Conservation (phyloP, 2,797 vertebrate genomes). For the Megaceryle alcyon region DNA sequence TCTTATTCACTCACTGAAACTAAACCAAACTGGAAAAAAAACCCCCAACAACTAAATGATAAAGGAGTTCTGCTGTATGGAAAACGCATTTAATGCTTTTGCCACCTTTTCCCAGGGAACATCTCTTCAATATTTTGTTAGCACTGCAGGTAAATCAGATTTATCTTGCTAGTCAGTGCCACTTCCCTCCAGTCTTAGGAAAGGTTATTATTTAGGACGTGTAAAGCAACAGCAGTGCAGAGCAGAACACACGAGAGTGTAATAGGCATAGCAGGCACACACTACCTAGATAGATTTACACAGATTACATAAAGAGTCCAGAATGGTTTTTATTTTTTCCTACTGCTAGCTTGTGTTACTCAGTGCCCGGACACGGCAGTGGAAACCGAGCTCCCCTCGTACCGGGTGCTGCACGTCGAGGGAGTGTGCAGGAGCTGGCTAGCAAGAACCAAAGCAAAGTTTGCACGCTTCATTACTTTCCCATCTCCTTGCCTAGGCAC, state of each 20-base stretch:
- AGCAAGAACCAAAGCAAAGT: neutral
- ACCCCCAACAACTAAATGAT: neutral
- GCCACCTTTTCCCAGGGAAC: neutral
- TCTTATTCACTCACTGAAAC: conserved; percentile 20
- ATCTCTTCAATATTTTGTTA: neutral
- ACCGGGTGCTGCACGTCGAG: neutral
- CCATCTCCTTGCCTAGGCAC: neutral
- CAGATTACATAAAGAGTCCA: neutral
- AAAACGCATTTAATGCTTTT: neutral
- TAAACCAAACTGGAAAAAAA: neutral
- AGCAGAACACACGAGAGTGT: neutral
- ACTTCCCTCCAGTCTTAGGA: neutral
- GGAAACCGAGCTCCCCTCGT: neutral
- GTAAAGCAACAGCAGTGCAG: neutral
- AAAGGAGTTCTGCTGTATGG: neutral
- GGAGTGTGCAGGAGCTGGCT: neutral
- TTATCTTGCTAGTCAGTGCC: neutral
- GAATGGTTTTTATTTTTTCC: neutral
- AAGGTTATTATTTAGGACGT: neutral
- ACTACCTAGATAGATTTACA: neutral
- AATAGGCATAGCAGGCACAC: neutral
- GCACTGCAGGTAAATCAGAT: neutral
- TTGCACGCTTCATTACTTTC: neutral
- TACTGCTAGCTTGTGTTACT: neutral
- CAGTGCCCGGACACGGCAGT: neutral